These are phyloP conservation scores for Pyxicephalus adspersus DNA, from an alignment of 2,113 vertebrate species.

Conservation along the genomic window DNA sequence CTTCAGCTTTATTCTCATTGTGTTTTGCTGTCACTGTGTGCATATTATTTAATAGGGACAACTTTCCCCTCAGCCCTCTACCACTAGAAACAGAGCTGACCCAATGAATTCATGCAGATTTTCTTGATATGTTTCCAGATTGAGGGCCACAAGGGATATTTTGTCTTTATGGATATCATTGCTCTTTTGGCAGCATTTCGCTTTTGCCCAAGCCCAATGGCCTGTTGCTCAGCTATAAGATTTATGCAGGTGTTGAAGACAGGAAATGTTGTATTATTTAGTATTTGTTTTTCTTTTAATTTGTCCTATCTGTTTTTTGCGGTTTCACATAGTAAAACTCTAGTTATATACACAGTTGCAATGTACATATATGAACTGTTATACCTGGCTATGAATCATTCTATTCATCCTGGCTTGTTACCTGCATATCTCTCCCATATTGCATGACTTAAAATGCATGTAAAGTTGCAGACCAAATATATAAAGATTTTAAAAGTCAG, in stretches of 20 bases:
- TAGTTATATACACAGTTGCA: too few relatives aligned
- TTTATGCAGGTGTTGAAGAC: slow-evolving; percentile 35
- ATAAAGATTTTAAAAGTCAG: too few relatives aligned
- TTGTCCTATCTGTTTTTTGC: too few relatives aligned
- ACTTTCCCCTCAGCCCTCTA: slow-evolving; percentile 5
- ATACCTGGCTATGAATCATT: too few relatives aligned
- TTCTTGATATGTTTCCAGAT: slow-evolving; percentile 38
- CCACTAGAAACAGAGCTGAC: slow-evolving; percentile 44
- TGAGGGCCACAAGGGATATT: slow-evolving; percentile 36
- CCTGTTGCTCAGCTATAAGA: slow-evolving; percentile 29
- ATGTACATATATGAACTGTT: too few relatives aligned
- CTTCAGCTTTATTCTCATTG: slow-evolving; percentile 37
- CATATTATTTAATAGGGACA: slow-evolving; percentile 45
- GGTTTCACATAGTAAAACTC: too few relatives aligned
- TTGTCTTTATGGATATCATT: slow-evolving; percentile 45
- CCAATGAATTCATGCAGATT: slow-evolving; percentile 43
- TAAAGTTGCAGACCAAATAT: too few relatives aligned
- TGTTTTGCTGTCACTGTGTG: slow-evolving; percentile 33
- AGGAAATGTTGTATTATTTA: not conserved
- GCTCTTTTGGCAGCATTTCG: slow-evolving; percentile 38
- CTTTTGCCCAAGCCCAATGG: slow-evolving; percentile 29
- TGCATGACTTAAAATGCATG: too few relatives aligned
- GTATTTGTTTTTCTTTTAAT: too few relatives aligned
- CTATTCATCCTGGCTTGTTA: too few relatives aligned
- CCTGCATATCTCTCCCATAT: too few relatives aligned